Conservation (phyloP, 2,888 invertebrate species). For the Uropetala carovei region DNA sequence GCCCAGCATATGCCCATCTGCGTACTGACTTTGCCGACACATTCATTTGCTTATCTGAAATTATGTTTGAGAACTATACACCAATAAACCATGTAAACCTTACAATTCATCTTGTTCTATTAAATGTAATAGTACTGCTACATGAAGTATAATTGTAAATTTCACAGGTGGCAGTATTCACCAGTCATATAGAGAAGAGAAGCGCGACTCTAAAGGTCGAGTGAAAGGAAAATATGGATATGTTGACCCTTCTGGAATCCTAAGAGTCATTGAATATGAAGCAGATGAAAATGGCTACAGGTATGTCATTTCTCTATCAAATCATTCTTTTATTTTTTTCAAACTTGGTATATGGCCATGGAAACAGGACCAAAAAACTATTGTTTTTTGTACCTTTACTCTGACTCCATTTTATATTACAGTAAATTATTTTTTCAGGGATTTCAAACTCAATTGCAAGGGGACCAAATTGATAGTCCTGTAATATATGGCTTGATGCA, state of each 20-base stretch:
- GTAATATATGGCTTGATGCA: too few relatives aligned
- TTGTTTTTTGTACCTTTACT: too few relatives aligned
- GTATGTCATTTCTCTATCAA: constrained; percentile 47
- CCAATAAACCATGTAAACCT: background rate
- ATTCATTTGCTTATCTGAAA: too few relatives aligned
- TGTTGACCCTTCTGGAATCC: constrained; percentile 67
- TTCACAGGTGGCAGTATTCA: constrained; percentile 64
- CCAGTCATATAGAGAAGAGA: constrained; percentile 68
- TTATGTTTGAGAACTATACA: background rate
- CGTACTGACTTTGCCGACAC: too few relatives aligned
- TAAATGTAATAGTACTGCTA: background rate
- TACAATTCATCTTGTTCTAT: background rate
- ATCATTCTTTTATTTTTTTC: background rate
- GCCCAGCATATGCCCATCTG: too few relatives aligned
- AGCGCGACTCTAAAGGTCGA: constrained; percentile 65
- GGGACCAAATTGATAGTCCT: too few relatives aligned
- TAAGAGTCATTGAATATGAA: constrained; percentile 66
- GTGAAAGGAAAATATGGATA: constrained; percentile 67
- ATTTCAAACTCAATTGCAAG: too few relatives aligned
- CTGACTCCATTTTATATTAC: too few relatives aligned
- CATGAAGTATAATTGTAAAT: background rate
- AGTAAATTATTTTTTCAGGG: too few relatives aligned
- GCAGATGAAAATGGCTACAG: constrained; percentile 67
- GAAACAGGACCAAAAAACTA: too few relatives aligned
- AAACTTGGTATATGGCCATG: background rate